Conservation (phyloP, 2,888 invertebrate species). For the Epicampocera succincta region DNA sequence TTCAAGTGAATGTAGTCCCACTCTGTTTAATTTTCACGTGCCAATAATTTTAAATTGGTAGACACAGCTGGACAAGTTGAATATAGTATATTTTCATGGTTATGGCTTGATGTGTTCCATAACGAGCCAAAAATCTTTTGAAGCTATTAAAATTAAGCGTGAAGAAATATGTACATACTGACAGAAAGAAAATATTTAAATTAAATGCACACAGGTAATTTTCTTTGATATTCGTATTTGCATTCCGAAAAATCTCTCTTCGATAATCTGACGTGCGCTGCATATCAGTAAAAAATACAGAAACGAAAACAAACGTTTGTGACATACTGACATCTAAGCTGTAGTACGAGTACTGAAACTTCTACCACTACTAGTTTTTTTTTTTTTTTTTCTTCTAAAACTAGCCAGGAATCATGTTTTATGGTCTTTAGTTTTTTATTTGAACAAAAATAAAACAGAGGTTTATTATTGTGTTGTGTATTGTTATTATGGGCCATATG, state of each 20-base stretch:
- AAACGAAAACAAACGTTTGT: slow-evolving; percentile 8
- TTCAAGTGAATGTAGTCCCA: too few species aligned
- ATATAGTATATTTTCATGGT: slow-evolving; percentile 98
- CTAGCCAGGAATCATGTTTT: slow-evolving; percentile 58
- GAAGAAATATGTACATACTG: slow-evolving; percentile 96
- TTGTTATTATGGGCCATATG: slow-evolving; percentile 43
- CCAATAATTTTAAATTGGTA: slow-evolving; percentile 97
- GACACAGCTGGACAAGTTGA: slow-evolving; percentile 99
- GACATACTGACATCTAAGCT: slow-evolving; percentile 18
- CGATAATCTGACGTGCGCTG: too few species aligned
- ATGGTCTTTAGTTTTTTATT: slow-evolving; percentile 38
- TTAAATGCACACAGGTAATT: too few species aligned
- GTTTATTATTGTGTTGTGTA: slow-evolving; percentile 8
- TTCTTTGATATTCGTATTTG: too few species aligned
- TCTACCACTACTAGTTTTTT: neutral
- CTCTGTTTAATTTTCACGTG: too few species aligned
- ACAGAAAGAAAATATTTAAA: too few species aligned
- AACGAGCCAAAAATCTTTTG: slow-evolving; percentile 96
- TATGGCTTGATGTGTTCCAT: slow-evolving; percentile 99
- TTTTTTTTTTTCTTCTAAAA: slow-evolving; percentile 31
- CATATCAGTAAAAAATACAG: too few species aligned
- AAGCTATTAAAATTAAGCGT: slow-evolving; percentile 97
- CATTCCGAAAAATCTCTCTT: too few species aligned
- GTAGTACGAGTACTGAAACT: slow-evolving; percentile 3
- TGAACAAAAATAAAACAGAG: slow-evolving; percentile 30